Percentiles rank a stretch among this genome's conserved stretches.
Conservation (phyloP, 2,113 vertebrate genomes). For the Shinisaurus crocodilurus region DNA sequence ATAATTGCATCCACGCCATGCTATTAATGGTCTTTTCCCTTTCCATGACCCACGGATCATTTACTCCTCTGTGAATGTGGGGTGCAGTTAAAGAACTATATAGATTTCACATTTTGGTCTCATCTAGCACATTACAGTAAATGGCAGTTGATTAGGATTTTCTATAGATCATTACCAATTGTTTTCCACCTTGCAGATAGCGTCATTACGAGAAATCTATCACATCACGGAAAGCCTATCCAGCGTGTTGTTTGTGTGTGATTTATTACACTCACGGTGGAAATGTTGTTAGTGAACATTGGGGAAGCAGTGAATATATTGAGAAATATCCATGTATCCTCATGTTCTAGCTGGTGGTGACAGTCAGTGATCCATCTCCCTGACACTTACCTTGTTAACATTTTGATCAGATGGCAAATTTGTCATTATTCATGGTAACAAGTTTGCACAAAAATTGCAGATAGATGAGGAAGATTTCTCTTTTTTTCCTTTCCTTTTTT, state of each 20-base stretch:
- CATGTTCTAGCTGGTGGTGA: conserved; percentile 85
- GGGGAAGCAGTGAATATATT: conserved; percentile 86
- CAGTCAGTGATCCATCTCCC: conserved; percentile 90
- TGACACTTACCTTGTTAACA: conserved; percentile 95
- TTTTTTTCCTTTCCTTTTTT: background rate
- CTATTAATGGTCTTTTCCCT: conserved; percentile 70
- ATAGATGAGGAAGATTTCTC: conserved; percentile 76
- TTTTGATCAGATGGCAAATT: conserved; percentile 92
- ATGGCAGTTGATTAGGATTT: conserved; percentile 83
- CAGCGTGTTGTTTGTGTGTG: conserved; percentile 84
- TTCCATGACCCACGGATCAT: conserved; percentile 56
- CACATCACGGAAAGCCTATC: conserved; percentile 79
- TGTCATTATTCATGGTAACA: conserved; percentile 87
- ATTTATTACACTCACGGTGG: conserved; percentile 85
- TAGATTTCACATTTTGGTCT: conserved; percentile 68
- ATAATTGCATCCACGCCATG: conserved; percentile 53
- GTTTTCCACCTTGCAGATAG: conserved; percentile 81
- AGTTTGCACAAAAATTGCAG: conserved; percentile 82
- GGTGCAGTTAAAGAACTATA: conserved; percentile 52
- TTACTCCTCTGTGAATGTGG: conserved; percentile 24
- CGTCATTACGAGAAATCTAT: conserved; percentile 78
- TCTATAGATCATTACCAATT: conserved; percentile 88
- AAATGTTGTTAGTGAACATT: conserved; percentile 89
- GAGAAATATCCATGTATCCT: conserved; percentile 93
- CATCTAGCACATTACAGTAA: conserved; percentile 74